phyloP scores from a whole-genome alignment of 2,113 vertebrate species.

The Eonycteris spelaea region DNA sequence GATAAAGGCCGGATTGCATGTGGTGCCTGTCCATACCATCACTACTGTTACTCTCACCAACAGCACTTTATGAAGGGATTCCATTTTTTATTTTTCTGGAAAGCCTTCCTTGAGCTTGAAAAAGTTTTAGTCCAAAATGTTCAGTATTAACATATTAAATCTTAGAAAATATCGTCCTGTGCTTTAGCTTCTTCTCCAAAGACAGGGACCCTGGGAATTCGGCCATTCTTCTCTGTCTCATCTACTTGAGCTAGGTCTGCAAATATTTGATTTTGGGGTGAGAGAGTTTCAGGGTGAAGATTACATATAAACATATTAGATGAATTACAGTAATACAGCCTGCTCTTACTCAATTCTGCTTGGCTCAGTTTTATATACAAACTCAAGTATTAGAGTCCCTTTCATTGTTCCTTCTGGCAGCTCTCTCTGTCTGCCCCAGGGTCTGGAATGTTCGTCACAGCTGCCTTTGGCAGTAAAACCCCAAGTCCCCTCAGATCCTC shows the following conservation, averaged over 20 bases:
- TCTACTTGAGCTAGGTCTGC: background rate
- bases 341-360: slow-evolving; percentile 54
- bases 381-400: slow-evolving; percentile 53
- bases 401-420: slow-evolving; percentile 71
- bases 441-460: slow-evolving; percentile 69
- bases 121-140: background rate
- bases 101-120: background rate
- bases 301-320: slow-evolving; percentile 64
- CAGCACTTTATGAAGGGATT: background rate
- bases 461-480: slow-evolving; percentile 66
- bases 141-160: background rate
- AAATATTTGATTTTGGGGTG: slow-evolving; percentile 47
- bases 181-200: background rate
- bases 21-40: background rate
- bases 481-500: slow-evolving; percentile 46
- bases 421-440: slow-evolving; percentile 56
- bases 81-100: slow-evolving; percentile 3
- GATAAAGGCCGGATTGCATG: background rate
- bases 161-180: background rate
- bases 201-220: background rate
- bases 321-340: slow-evolving; percentile 54
- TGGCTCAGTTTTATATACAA: slow-evolving; percentile 70
- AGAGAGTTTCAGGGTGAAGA: slow-evolving; percentile 50
- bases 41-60: background rate
- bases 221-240: background rate